Conservation (phyloP, 2,888 invertebrate species). For the Trachelus troglodyta region DNA sequence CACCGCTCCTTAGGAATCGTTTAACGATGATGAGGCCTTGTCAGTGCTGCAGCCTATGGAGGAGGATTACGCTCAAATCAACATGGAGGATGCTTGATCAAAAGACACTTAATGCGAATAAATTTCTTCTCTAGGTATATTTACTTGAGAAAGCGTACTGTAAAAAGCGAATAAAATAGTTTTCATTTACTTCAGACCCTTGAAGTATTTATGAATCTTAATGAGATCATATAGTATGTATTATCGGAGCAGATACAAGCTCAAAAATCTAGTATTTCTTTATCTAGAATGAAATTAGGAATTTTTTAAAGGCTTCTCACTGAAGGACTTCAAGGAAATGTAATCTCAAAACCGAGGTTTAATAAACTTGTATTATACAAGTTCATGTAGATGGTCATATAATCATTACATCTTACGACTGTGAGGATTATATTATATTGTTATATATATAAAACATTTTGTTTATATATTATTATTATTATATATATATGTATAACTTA, state of each 20-base stretch:
- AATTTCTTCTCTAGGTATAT: constrained; percentile 13
- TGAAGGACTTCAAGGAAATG: no score
- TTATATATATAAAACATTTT: constrained; percentile 42
- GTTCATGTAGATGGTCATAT: constrained; percentile 29
- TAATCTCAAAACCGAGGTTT: no score
- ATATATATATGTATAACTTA: constrained; percentile 32
- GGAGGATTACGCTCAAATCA: constrained; percentile 52
- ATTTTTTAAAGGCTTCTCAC: no score
- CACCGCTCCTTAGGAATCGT: constrained; percentile 49
- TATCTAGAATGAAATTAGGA: not conserved
- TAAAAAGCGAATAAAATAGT: constrained; percentile 24
- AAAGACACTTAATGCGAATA: not conserved
- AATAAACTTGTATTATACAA: constrained; percentile 17
- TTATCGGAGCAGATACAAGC: not conserved
- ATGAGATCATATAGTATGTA: not conserved
- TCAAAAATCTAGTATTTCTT: not conserved
- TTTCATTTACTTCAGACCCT: constrained; percentile 14
- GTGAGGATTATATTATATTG: constrained; percentile 30
- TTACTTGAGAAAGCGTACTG: constrained; percentile 27
- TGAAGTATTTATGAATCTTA: not conserved
- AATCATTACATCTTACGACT: constrained; percentile 38
- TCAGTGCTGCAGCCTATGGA: constrained; percentile 47
- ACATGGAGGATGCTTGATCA: constrained; percentile 44
- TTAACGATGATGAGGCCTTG: constrained; percentile 54
- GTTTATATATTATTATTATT: constrained; percentile 38